Evolutionary conservation across 2,797 vertebrate genomes (phyloP).

Genomic region (Poecilia picta): DNA sequence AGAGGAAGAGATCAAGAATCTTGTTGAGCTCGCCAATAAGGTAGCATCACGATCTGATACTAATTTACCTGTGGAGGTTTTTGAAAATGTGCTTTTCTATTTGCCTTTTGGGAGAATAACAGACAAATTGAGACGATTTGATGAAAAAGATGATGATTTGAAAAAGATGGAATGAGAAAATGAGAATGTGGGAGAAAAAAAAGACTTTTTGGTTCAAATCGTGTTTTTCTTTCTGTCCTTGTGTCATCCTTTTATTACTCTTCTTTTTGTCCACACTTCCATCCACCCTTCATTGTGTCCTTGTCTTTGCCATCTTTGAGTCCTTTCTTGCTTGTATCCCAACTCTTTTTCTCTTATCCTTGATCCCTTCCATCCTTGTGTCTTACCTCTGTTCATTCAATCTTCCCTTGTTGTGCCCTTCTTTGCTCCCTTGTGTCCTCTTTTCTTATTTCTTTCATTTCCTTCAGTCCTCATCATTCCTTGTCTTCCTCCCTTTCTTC

Average conservation of each 20-base stretch:
- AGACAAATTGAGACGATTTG: not conserved
- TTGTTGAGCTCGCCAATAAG: conserved; percentile 94
- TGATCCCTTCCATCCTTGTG: not conserved
- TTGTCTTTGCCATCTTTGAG: not conserved
- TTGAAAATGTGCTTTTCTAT: too few relatives aligned
- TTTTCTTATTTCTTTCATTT: not conserved
- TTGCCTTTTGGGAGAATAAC: not conserved
- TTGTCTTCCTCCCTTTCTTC: not conserved
- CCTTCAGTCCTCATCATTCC: not conserved
- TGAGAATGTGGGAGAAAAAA: not conserved
- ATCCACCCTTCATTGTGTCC: not conserved
- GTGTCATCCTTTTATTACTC: too few relatives aligned
- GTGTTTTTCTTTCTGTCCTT: not conserved
- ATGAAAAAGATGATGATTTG: too few relatives aligned
- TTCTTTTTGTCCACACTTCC: not conserved
- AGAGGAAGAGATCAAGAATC: conserved; percentile 93
- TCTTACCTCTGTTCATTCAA: not conserved
- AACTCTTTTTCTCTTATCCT: not conserved
- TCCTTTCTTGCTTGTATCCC: not conserved
- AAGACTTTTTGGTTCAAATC: not conserved
- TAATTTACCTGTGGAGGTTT: not conserved
- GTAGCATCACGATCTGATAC: conserved; percentile 68
- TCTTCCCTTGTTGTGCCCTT: not conserved
- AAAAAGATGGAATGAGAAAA: not conserved
- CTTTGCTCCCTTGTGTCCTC: not conserved